Evolutionary conservation across 2,888 invertebrate species (phyloP).

Genomic region (Galerucella pusilla): DNA sequence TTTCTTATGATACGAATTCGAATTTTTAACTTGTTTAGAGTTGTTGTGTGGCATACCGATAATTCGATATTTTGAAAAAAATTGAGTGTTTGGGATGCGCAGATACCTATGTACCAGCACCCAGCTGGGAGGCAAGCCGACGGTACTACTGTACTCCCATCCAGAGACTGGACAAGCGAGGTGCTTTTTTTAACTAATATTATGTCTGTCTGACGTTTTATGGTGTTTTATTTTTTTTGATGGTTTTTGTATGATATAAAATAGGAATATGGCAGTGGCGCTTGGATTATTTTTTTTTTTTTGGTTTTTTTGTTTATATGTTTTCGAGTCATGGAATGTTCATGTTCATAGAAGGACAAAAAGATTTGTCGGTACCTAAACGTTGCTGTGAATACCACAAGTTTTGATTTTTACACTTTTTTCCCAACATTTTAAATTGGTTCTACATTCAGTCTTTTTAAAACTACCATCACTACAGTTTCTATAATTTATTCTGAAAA

Average conservation of each 20-base stretch:
- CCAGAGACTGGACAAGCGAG: constrained; percentile 66
- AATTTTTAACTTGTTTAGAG: neutral
- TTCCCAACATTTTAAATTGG: too few species aligned
- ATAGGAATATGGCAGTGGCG: constrained; percentile 43
- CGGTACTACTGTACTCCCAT: constrained; percentile 65
- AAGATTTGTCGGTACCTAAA: neutral
- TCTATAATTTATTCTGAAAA: too few species aligned
- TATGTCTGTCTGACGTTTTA: constrained; percentile 60
- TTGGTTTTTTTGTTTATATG: constrained; percentile 19
- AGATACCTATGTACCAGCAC: constrained; percentile 74
- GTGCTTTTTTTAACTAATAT: constrained; percentile 72
- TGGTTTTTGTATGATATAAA: constrained; percentile 35
- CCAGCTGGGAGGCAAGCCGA: constrained; percentile 68
- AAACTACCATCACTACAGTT: too few species aligned
- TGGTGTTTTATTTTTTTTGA: constrained; percentile 35
- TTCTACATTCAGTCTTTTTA: too few species aligned
- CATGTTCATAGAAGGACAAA: constrained; percentile 17
- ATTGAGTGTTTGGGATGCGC: constrained; percentile 65
- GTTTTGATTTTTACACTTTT: too few species aligned
- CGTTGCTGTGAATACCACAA: constrained; percentile 1
- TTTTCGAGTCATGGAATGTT: constrained; percentile 22
- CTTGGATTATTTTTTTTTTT: constrained; percentile 36
- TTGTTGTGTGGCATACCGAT: constrained; percentile 38
- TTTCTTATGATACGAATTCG: too few species aligned
- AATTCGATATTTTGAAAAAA: constrained; percentile 34